Evolutionary conservation across 1,140 invertebrate genomes (phyloP), one percentile per base, ranked within the genome.

Genomic region (Eulimnadia texana): DNA sequence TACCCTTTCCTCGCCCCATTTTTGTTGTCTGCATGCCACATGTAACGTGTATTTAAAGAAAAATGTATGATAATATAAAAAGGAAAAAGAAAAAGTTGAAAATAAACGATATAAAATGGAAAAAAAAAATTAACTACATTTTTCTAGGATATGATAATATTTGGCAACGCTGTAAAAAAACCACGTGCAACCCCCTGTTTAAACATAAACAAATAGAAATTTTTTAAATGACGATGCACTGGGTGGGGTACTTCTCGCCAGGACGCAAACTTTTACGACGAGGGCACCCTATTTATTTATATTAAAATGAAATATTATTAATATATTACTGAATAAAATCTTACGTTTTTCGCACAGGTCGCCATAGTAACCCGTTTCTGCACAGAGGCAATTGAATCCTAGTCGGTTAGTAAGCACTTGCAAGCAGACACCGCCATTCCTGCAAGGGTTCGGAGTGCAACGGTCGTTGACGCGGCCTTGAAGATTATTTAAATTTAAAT

Each of bases 341-440:
- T 72, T 74, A 83, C 82, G 73, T 76, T 74, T 78, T 67, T 84
- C 79, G 70, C 84, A 87, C 64, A 79, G 74, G 57, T 73, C 72
- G 22, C 84, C 84, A 69, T 81, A 84, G 68, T 75, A 86, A 53
- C 84, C 83, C 50, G 84, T 86, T 59, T 83, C 82, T 68, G 84
- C 81, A 69, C 84, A 87, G 65, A 79, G 73, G 69, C 84, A 87
- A 70, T 80, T 79, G 68, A 77, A 87, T 29, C 82, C 80, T 22
- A 13, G 33, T 3, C 82, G 82, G 11, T 78, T 74, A 61, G 79
- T 77, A 1, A 78, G 77, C 24, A 83, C 82, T 73, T 87, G 84
- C 50, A 80, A 80, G 68, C 84, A 87, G 0, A 76, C 78, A 1
- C 84, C 84, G 25, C 74, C 72, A 65, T 85, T 76, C n/a, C n/a